Evolutionary conservation across 2,797 vertebrate genomes (phyloP).

Genomic region (Echeneis naucrates): DNA sequence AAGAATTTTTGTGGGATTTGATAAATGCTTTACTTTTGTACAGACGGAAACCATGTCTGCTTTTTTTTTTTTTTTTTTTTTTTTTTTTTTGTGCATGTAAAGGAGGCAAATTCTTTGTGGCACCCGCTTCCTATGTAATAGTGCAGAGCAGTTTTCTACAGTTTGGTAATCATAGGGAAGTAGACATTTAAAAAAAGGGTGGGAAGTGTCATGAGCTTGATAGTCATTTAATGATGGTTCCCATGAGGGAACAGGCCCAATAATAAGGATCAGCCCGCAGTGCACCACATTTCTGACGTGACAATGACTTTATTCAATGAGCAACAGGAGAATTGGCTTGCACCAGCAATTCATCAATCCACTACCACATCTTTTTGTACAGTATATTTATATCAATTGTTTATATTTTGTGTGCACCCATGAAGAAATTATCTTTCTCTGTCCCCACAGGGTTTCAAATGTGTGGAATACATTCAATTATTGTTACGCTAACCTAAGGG

Average conservation of each 20-base stretch:
- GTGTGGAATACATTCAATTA: not conserved
- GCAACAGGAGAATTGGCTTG: slow-evolving; percentile 7
- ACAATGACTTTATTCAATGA: slow-evolving; percentile 36
- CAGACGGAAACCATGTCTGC: slow-evolving; percentile 58
- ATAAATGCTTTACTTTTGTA: slow-evolving; percentile 60
- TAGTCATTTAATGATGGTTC: slow-evolving; percentile 45
- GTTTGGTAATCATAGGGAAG: slow-evolving; percentile 54
- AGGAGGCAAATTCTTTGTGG: slow-evolving; percentile 49
- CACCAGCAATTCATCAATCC: slow-evolving; percentile 6
- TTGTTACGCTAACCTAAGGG: not conserved
- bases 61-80: slow-evolving; percentile 48
- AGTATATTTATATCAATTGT: not conserved
- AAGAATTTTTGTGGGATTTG: slow-evolving; percentile 67
- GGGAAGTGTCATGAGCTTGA: slow-evolving; percentile 43
- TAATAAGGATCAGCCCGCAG: slow-evolving; percentile 38
- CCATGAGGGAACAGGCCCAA: slow-evolving; percentile 37
- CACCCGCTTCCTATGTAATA: slow-evolving; percentile 49
- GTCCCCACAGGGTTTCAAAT: not conserved
- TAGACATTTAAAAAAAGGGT: slow-evolving; percentile 36
- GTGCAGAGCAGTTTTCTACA: slow-evolving; percentile 45
- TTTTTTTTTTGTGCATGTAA: slow-evolving; percentile 43
- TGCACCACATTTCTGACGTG: slow-evolving; percentile 37
- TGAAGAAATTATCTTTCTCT: not conserved
- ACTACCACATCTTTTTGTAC: not conserved
- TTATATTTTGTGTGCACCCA: not conserved